Base-by-base conservation (phyloP, 37 sponge, comb jelly and placozoan species). In the Chondrilla cf. caribensis region DNA sequence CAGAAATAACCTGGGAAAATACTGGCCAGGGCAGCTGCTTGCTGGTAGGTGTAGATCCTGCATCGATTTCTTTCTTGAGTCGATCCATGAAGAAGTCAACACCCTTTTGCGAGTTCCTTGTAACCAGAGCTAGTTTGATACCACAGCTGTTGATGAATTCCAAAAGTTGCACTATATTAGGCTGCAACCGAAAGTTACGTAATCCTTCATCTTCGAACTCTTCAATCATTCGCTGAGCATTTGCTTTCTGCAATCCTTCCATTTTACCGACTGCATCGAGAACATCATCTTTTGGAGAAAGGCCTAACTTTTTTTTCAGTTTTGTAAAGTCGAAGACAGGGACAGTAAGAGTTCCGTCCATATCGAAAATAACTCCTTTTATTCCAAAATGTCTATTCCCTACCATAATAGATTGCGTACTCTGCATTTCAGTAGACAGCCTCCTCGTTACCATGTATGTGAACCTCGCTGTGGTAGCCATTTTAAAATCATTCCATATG, bases 341-440 rank as follows among this genome's bases (percentile, higher is more conserved):
- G 2, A 85, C 11, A 22, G 92, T 92, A 18, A 92, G 79, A 2
- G 92, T 92, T 0, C 92, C 92, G 78, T 92, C 92, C 92, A 92
- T 92, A 77, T 92, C 92, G 24, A 92, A 92, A 22, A 92, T 85
- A 0, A 92, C 86, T 17, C 88, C 92, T 58, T 59, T 51, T 5
- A 86, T 75, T 62, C 15, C 51, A 47, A 11, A 6, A 11, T 6
- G 51, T 47, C 51, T 47, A 47, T 11, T 47, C 11, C 51, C 51
- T 11, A 11, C 51, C 51, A 14, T 47, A 11, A 6, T 47, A 11
- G 51, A 47, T 47, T 14, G 51, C 51, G 11, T 47, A 47, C 11
- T 47, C 51, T 47, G 51, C 51, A 47, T 11, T 47, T 47, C 51
- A 47, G 51, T 47, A 6, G 6, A 11, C 11, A 47, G 51, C 11